These are phyloP conservation scores for Eremophila alpestris DNA, from an alignment of 2,797 vertebrate genomes.

Conservation along the genomic window DNA sequence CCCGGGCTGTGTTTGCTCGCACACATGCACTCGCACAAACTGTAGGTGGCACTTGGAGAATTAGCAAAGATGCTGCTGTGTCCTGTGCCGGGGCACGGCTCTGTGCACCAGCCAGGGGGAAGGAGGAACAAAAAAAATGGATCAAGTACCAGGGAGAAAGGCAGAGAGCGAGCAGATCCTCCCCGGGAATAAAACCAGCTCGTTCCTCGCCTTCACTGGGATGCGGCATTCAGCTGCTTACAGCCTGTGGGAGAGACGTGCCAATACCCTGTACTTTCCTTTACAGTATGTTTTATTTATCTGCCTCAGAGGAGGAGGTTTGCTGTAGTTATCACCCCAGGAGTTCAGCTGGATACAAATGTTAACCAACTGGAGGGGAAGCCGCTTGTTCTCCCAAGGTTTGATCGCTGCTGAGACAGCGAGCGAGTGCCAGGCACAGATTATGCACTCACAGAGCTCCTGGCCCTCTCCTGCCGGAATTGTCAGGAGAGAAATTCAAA, in stretches of 20 bases:
- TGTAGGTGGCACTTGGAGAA: slow-evolving; percentile 66
- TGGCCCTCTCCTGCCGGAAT: not conserved
- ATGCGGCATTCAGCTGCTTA: not conserved
- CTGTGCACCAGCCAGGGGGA: not conserved
- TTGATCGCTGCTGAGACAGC: not conserved
- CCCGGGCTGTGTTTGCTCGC: not conserved
- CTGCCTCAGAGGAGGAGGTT: slow-evolving; percentile 12
- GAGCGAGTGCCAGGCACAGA: not conserved
- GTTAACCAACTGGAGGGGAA: slow-evolving; percentile 1
- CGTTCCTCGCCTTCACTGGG: fast-evolving
- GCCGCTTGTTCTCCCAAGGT: not conserved
- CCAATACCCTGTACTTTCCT: not conserved
- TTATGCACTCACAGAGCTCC: not conserved
- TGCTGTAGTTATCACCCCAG: not conserved
- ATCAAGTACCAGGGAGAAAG: not conserved
- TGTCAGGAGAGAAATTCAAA: slow-evolving; percentile 10
- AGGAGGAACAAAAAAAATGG: not conserved
- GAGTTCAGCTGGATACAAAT: slow-evolving; percentile 14
- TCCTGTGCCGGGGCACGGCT: not conserved
- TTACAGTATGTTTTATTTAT: slow-evolving; percentile 28
- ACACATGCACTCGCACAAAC: not conserved
- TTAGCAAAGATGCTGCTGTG: slow-evolving; percentile 17
- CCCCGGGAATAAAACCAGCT: not conserved
- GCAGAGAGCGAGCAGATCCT: not conserved
- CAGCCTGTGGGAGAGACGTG: not conserved